Conservation (phyloP, 2,113 vertebrate species). For the Centropristis striata region DNA sequence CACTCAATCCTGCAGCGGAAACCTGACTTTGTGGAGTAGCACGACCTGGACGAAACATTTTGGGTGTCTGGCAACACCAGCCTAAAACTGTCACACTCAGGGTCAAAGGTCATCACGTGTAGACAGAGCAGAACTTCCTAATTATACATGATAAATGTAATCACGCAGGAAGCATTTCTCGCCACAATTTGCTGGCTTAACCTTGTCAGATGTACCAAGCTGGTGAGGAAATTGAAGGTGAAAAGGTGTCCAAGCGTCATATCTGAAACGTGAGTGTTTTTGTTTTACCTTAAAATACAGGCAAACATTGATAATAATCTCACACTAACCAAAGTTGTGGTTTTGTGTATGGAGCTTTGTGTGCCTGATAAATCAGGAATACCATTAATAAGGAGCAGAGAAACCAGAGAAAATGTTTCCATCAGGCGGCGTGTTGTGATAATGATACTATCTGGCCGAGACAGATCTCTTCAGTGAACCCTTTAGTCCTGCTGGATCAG, state of each 20-base stretch:
- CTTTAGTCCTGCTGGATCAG: constrained; percentile 62
- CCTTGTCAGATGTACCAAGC: constrained; percentile 88
- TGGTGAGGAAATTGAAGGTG: constrained; percentile 84
- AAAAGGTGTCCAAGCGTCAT: constrained; percentile 14
- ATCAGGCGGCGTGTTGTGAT: constrained; percentile 60
- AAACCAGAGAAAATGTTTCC: constrained; percentile 20
- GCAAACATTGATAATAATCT: neutral
- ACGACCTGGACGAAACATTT: constrained; percentile 60
- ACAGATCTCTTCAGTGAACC: constrained; percentile 52
- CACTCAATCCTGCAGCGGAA: constrained; percentile 44
- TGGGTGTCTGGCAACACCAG: constrained; percentile 70
- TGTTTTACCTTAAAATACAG: neutral
- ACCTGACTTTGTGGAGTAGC: constrained; percentile 42
- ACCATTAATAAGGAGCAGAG: constrained; percentile 10
- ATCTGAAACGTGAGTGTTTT: constrained; percentile 12
- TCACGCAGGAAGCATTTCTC: constrained; percentile 78
- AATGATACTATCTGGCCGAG: constrained; percentile 66
- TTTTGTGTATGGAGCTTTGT: neutral
- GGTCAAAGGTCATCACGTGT: constrained; percentile 76
- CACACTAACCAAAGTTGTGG: neutral
- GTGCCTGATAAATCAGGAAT: neutral
- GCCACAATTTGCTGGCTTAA: constrained; percentile 78
- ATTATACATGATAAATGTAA: constrained; percentile 83
- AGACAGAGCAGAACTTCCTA: constrained; percentile 80
- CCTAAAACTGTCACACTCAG: constrained; percentile 68